Base-by-base conservation (phyloP, 2,888 invertebrate genomes). In the Scrobipalpa atriplicella region DNA sequence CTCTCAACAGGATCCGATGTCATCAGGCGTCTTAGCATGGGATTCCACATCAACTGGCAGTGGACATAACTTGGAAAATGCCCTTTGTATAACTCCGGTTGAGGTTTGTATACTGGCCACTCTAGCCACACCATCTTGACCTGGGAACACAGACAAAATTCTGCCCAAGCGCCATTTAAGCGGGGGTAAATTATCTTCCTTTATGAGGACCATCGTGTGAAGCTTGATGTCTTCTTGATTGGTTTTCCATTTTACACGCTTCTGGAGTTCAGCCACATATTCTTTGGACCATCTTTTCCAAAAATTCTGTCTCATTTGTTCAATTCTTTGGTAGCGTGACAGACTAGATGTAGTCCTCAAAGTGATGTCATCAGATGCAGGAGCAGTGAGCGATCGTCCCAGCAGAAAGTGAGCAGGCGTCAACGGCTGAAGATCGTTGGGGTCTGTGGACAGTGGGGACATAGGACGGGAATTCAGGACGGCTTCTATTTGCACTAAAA, bases 351-450 rank as follows among this genome's bases (percentile, higher is more conserved):
- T 54, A 56, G 58, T 11, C 11, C 7, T n/a, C 6, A 3, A 7
- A 1, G n/a, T 18, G 54, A 18, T 6, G 61, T 58, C 36, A 13
- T 72, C 76, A 16, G 9, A 43, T 9, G 21, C 65, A 8, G 67
- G 65, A 58, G 64, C 60, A 21, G 62, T 73, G 47, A 64, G 64
- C 16, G 63, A 62, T 11, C 68, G 66, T 13, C 70, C 70, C 38
- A 70, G 60, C 36, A 81, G 66, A 64, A 78, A 76, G 62, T 80
- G 80, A 0, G 69, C 78, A n/a, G 79, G 78, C 0, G 75, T 79
- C 8, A 81, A 66, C 3, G 73, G 73, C 1, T 3, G n/a, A 13
- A 67, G 52, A 38, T 71, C 72, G 21, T 64, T 64, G 5, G 71
- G 70, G 66, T 72, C 69, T 8, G 70, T 7, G 21, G 71, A 71